Conservation (phyloP, 2,888 invertebrate species). For the Bursaphelenchus okinawaensis region DNA sequence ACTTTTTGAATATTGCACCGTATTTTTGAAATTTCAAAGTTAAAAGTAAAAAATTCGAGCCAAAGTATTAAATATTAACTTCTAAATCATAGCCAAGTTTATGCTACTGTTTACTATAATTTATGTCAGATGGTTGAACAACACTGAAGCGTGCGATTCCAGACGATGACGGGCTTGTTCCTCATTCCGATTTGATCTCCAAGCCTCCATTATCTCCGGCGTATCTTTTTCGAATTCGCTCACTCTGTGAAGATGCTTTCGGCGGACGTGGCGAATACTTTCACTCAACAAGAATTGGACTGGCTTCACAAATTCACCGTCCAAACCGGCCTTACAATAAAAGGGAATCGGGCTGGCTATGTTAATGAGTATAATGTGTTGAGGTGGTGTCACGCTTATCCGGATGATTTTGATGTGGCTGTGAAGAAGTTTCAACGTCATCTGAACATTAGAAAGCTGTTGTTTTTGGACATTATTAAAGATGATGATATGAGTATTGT, state of each 20-base stretch:
- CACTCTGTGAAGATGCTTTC: not conserved
- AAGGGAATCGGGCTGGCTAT: not conserved
- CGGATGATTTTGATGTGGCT: conserved; percentile 38
- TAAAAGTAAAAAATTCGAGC: too few species aligned
- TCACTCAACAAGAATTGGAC: not conserved
- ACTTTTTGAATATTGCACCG: too few species aligned
- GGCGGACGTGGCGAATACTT: not conserved
- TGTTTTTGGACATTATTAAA: conserved; percentile 36
- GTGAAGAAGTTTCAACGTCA: conserved; percentile 41
- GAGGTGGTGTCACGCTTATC: conserved; percentile 50
- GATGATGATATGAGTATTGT: conserved; percentile 20
- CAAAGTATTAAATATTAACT: too few species aligned
- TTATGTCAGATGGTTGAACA: too few species aligned
- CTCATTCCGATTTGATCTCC: too few species aligned
- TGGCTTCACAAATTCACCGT: not conserved
- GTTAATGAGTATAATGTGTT: conserved; percentile 40
- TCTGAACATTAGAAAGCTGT: conserved; percentile 42
- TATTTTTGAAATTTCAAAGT: too few species aligned
- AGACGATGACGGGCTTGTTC: too few species aligned
- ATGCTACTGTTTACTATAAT: too few species aligned
- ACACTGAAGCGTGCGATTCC: too few species aligned
- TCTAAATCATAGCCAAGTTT: too few species aligned
- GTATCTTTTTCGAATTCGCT: not conserved
- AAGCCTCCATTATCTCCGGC: not conserved
- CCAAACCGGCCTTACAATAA: not conserved